phyloP scores from a whole-genome alignment of 2,113 vertebrate genomes.

The Saccopteryx bilineata region DNA sequence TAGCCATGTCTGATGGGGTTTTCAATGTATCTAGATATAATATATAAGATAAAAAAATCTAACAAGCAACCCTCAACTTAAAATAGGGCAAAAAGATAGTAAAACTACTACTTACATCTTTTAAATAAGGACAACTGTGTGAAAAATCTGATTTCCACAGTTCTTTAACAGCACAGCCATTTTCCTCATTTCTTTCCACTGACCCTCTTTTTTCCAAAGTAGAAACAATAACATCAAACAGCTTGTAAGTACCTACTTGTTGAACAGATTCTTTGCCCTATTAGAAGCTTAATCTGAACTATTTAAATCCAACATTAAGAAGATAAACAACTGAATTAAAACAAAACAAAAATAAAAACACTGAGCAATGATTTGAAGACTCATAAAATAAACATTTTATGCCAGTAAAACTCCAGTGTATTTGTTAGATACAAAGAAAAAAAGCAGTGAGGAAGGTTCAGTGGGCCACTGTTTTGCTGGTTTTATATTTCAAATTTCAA shows the following conservation, averaged over 20 bases:
- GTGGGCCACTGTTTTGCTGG: background rate
- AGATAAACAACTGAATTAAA: conserved; percentile 22
- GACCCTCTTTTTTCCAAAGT: conserved; percentile 25
- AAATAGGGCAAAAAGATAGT: background rate
- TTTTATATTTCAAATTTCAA: conserved; percentile 61
- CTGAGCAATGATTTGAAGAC: conserved; percentile 44
- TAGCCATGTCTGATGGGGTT: background rate
- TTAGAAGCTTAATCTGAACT: conserved; percentile 37
- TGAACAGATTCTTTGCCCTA: conserved; percentile 29
- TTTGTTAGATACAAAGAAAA: conserved; percentile 51
- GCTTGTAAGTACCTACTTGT: background rate
- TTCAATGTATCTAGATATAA: background rate
- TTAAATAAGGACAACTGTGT: conserved; percentile 22
- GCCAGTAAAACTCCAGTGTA: background rate
- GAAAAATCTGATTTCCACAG: conserved; percentile 16
- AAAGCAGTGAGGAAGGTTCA: background rate
- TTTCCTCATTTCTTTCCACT: conserved; percentile 42
- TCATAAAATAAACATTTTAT: conserved; percentile 23
- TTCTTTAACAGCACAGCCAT: conserved; percentile 1
- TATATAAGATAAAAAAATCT: background rate
- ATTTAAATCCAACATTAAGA: conserved; percentile 57
- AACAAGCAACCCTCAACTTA: background rate
- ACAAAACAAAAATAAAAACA: background rate
- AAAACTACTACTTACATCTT: conserved; percentile 14
- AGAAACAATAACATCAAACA: conserved; percentile 33